Evolutionary conservation across 2,888 invertebrate genomes (phyloP), one percentile per base, ranked within the genome.

Genomic region (Sclerodermus sp.): DNA sequence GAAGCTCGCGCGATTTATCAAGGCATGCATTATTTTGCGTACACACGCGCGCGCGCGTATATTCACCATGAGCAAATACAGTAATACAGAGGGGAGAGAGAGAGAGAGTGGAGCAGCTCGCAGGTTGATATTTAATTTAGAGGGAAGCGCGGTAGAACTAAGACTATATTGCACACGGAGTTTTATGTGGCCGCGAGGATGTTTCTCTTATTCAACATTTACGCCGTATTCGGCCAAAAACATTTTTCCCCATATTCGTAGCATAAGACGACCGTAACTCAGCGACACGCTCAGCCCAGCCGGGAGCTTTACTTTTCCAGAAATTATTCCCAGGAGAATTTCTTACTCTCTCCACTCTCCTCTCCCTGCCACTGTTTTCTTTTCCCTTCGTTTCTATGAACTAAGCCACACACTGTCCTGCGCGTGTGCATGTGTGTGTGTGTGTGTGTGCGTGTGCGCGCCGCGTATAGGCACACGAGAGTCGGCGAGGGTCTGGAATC

Each of bases 271-370:
- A 42, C 45, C 47, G 58, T 60, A 60, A 62, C 62, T 60, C 62
- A 58, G 41, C 36, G 44, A 48, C 60, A 47, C 48, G 44, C 42
- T 49, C 39, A 49, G 52, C 34, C 23, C 57, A 38, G 44, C 47
- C 40, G 47, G 42, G 38, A 46, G 62, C 55, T 60, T 58, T 58
- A 53, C 55, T 50, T 58, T 32, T 34, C 55, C 39, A 16, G 46
- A 47, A 58, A 62, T 62, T 60, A 53, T 58, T 62, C 58, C 53
- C 53, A 31, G 30, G 50, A 42, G 60, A 51, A 50, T 47, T 45
- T 40, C 15, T 13, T 51, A 49, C 49, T 51, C 40, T 42, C 43
- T 39, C 18, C 37, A 18, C 47, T 51, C 51, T 51, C 51, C 40
- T 42, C 43, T 39, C 18, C 37, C 30, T 47, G 51, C 54, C 52